Conservation (phyloP, 2,888 invertebrate genomes). For the Steinernema scapterisci region DNA sequence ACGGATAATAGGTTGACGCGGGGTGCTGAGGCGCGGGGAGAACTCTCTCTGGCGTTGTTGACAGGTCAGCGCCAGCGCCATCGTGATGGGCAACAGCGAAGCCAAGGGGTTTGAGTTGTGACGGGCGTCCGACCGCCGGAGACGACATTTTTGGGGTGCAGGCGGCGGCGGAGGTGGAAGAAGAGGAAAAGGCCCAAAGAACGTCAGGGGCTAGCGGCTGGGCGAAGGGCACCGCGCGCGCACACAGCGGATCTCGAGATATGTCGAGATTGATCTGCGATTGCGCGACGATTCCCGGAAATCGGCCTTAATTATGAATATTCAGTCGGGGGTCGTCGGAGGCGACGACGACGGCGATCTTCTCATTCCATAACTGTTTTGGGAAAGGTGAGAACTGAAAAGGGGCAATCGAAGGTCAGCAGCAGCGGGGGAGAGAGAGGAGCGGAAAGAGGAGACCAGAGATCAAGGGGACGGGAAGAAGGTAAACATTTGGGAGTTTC, state of each 20-base stretch:
- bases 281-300: slow-evolving; percentile 28
- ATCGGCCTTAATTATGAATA: slow-evolving; percentile 30
- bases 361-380: too few species aligned
- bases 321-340: not conserved
- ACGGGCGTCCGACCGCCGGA: not conserved
- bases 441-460: slow-evolving; percentile 3
- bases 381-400: too few species aligned
- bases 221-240: too few species aligned
- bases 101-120: not conserved
- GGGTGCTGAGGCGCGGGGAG: not conserved
- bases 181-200: too few species aligned
- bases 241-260: not conserved
- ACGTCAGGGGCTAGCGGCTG: too few species aligned
- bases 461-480: not conserved
- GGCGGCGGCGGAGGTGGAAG: too few species aligned
- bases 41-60: not conserved
- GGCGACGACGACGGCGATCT: not conserved
- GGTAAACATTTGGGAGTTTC: not conserved
- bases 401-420: not conserved
- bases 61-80: slow-evolving; percentile 11
- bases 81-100: slow-evolving; percentile 1
- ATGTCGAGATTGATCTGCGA: slow-evolving; percentile 28
- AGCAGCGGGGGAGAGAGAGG: not conserved
- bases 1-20: slow-evolving; percentile 29
- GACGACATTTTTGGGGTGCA: not conserved